Percentiles rank a stretch among this genome's conserved stretches.
Evolutionary conservation across 2,888 invertebrate genomes (phyloP).

Genomic region (Holacanthella duospinosa): DNA sequence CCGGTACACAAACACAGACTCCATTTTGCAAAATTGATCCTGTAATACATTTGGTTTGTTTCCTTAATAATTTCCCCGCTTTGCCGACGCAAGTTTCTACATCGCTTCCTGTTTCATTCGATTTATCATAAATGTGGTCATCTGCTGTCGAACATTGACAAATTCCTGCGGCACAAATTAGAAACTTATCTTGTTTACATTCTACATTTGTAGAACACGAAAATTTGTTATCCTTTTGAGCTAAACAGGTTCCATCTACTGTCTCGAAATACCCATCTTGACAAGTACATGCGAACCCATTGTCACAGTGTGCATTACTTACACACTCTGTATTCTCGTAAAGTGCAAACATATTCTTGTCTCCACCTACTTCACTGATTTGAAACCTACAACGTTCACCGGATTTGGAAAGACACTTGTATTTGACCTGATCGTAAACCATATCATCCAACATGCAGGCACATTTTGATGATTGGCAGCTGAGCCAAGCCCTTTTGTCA

Average conservation of each 20-base stretch:
- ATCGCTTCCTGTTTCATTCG: no score
- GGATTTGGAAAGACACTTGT: background rate
- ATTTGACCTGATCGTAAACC: background rate
- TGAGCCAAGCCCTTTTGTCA: background rate
- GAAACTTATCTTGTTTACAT: background rate
- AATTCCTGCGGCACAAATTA: background rate
- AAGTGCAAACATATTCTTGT: background rate
- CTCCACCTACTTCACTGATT: background rate
- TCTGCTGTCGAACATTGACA: background rate
- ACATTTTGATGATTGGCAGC: background rate
- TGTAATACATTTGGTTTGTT: background rate
- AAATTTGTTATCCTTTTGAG: background rate
- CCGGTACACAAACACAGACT: background rate
- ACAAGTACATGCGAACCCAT: background rate
- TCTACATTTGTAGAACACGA: background rate
- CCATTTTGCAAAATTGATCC: background rate
- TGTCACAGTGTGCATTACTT: background rate
- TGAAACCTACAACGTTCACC: background rate
- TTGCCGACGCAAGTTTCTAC: background rate
- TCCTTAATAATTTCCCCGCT: background rate
- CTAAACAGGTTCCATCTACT: background rate
- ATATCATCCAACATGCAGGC: background rate
- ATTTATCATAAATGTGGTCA: background rate
- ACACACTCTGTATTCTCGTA: background rate
- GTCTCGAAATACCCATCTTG: background rate